Evolutionary conservation across 2,888 invertebrate species (phyloP).

Genomic region (Charanyca ferruginea): DNA sequence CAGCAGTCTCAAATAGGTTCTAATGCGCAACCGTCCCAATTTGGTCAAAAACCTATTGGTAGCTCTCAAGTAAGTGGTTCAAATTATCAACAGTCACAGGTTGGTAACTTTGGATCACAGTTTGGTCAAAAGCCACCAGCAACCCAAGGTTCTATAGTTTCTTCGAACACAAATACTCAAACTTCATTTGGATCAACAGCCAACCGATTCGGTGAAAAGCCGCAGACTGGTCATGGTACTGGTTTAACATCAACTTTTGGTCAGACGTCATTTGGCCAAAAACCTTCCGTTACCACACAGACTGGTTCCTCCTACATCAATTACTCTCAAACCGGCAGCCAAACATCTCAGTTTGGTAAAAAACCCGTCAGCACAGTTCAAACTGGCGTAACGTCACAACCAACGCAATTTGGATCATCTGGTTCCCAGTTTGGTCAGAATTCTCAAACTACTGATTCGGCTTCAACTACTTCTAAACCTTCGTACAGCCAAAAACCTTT

Average conservation of each 20-base stretch:
- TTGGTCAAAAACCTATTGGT: constrained; percentile 42
- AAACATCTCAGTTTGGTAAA: constrained; percentile 22
- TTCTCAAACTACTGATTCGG: neutral
- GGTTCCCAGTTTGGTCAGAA: constrained; percentile 22
- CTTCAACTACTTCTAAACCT: neutral
- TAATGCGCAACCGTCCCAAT: constrained; percentile 23
- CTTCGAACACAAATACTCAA: constrained; percentile 27
- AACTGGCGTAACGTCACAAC: constrained; percentile 37
- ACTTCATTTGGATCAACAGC: constrained; percentile 12
- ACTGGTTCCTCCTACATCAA: constrained; percentile 13
- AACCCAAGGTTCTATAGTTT: constrained; percentile 19
- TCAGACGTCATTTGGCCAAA: neutral
- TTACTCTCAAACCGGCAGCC: too few relatives aligned
- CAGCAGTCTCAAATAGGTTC: constrained; percentile 41
- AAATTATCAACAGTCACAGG: constrained; percentile 31
- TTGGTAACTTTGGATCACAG: constrained; percentile 30
- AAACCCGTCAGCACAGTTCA: constrained; percentile 15
- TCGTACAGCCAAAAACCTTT: neutral
- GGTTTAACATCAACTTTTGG: neutral
- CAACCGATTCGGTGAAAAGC: constrained; percentile 12
- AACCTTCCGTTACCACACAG: neutral
- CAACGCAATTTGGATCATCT: constrained; percentile 9
- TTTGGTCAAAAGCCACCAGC: constrained; percentile 17
- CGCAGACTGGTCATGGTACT: constrained; percentile 10
- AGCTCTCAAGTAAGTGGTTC: constrained; percentile 33